Evolutionary conservation across 2,888 invertebrate genomes (phyloP).

Genomic region (Mantis religiosa): DNA sequence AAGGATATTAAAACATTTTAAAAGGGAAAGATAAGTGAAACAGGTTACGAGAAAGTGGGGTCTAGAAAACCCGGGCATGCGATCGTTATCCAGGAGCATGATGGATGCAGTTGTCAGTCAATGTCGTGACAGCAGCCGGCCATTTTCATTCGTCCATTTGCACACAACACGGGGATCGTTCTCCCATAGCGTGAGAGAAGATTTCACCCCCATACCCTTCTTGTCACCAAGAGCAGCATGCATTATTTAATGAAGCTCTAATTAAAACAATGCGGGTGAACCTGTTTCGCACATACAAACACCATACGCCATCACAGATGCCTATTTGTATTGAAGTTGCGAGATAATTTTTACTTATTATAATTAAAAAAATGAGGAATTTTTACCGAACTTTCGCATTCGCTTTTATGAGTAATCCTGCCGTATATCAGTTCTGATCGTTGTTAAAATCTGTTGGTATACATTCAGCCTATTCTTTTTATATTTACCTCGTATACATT

Average conservation of each 20-base stretch:
- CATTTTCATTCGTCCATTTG: background rate
- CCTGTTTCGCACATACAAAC: background rate
- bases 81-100: conserved; percentile 9
- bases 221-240: background rate
- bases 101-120: conserved; percentile 24
- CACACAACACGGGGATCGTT: background rate
- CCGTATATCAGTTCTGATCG: too few species aligned
- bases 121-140: background rate
- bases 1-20: background rate
- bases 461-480: too few species aligned
- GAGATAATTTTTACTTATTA: too few species aligned
- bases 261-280: background rate
- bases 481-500: too few species aligned
- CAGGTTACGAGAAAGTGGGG: background rate
- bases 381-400: too few species aligned
- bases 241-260: background rate
- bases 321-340: too few species aligned
- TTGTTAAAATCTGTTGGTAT: too few species aligned
- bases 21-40: background rate
- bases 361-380: too few species aligned
- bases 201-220: background rate
- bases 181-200: background rate
- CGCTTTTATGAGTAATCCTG: too few species aligned
- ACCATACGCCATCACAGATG: background rate
- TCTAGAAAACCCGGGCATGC: background rate